Base-by-base conservation (phyloP, 2,888 invertebrate genomes). In the Chrysodeixis includens region DNA sequence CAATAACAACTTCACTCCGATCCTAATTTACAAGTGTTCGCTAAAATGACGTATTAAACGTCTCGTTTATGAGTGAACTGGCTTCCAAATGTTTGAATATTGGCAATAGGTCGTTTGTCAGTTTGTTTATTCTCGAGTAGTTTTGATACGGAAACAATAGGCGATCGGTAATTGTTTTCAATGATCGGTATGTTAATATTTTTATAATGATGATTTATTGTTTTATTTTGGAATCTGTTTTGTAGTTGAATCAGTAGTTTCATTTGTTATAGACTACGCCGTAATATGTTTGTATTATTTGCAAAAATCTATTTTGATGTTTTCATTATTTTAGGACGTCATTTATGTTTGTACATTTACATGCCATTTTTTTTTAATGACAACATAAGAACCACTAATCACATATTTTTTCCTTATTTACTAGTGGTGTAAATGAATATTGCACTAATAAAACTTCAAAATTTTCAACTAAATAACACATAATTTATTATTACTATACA, bases 1-100 rank as follows among this genome's bases (percentile, higher is more conserved):
- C 82, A 84, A 71, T 62, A 85, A 76, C 70, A 85, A 84, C 86
- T 82, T 85, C 81, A 79, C 74, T 66, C 58, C 56, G 56, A 35
- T 71, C 16, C 49, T 57, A 64, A 63, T 64, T 72, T 57, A 66
- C 60, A 65, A 44, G 53, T 32, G 69, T 65, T 70, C 69, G 75
- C 79, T 81, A 81, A 83, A 79, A 72, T 71, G 64, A 70, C 67
- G 63, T 46, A 65, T 59, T 54, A 66, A 68, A 67, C 59, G 55
- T 9, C 8, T 3, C 9, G 18, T 68, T 71, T 78, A 82, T 79
- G 66, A 70, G 62, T 63, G 51, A 55, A 66, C 70, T 62, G 56
- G 67, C 68, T 69, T 44, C 14, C 18, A 59, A 83, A 78, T 70
- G 67, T 76, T 78, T 71, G 56, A 67, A 56, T 64, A 71, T 63